These are phyloP conservation scores for Listrodromus nycthemerus DNA, from an alignment of 2,888 invertebrate species.

Conservation along the genomic window DNA sequence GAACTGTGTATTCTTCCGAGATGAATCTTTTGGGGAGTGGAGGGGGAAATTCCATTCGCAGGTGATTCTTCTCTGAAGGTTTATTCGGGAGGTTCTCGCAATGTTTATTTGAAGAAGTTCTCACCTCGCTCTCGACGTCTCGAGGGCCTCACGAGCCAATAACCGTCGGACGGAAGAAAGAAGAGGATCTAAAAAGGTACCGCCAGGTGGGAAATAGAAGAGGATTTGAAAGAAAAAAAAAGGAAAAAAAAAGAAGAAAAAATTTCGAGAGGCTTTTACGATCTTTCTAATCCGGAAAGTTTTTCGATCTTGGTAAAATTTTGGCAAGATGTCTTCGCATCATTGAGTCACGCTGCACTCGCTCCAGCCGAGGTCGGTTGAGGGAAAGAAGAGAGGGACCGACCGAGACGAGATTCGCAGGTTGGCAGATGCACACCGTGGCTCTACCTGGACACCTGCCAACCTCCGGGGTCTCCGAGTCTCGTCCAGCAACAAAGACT, in stretches of 20 bases:
- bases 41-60: conserved; percentile 39
- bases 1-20: not conserved
- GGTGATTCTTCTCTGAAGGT: conserved; percentile 53
- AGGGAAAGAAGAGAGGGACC: conserved; percentile 42
- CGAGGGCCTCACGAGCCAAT: conserved; percentile 45
- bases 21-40: conserved; percentile 19
- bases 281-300: not conserved
- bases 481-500: conserved; percentile 54
- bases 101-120: conserved; percentile 56
- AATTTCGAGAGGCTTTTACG: not conserved
- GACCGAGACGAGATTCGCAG: conserved; percentile 64
- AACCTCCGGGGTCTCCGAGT: conserved; percentile 66
- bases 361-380: not conserved
- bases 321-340: not conserved
- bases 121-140: conserved; percentile 51
- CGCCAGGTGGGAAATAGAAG: conserved; percentile 5
- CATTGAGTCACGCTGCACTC: not conserved
- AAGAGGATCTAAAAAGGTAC: conserved; percentile 28
- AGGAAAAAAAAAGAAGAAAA: conserved; percentile 13
- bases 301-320: not conserved
- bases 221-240: no score
- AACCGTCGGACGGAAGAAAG: not conserved
- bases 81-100: conserved; percentile 40
- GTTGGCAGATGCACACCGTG: conserved; percentile 77
- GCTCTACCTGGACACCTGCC: conserved; percentile 75